Conservation (phyloP, 1,140 invertebrate species). For the Drosophila azteca region DNA sequence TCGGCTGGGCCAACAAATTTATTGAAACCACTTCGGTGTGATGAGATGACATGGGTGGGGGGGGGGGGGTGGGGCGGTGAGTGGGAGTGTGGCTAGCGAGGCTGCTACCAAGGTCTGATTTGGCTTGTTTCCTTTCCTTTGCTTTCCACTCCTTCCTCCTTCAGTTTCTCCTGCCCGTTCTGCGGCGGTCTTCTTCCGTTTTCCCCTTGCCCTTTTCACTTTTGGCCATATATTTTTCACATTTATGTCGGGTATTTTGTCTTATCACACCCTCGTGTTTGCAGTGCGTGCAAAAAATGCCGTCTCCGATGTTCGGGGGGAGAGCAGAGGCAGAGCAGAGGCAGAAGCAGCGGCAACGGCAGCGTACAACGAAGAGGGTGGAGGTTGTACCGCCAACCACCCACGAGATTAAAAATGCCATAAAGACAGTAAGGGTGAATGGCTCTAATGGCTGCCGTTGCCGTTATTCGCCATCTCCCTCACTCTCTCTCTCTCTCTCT, state of each 20-base stretch:
- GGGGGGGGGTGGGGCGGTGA: too few species aligned
- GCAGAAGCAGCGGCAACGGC: slow-evolving; percentile 14
- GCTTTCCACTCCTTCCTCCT: slow-evolving; percentile 5
- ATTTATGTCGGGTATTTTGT: slow-evolving; percentile 82
- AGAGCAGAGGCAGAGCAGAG: slow-evolving; percentile 9
- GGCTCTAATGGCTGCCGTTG: slow-evolving; percentile 78
- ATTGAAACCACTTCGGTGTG: slow-evolving; percentile 61
- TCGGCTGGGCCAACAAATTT: slow-evolving; percentile 59
- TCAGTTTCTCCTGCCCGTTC: slow-evolving; percentile 5
- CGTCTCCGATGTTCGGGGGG: slow-evolving; percentile 20
- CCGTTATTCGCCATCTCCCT: slow-evolving; percentile 57
- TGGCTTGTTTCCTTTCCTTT: slow-evolving; percentile 37
- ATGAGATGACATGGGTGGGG: not conserved
- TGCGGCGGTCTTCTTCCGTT: slow-evolving; percentile 54
- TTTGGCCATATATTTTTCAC: slow-evolving; percentile 81
- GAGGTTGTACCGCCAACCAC: slow-evolving; percentile 56
- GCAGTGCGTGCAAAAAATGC: slow-evolving; percentile 80
- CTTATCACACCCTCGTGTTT: slow-evolving; percentile 81
- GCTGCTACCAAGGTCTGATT: slow-evolving; percentile 41
- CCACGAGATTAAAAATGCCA: slow-evolving; percentile 82
- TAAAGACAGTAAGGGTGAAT: slow-evolving; percentile 82
- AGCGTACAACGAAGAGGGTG: slow-evolving; percentile 3
- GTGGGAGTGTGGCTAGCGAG: slow-evolving; percentile 4
- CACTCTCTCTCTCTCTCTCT: slow-evolving; percentile 41
- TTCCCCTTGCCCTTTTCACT: slow-evolving; percentile 69